These are phyloP conservation scores for Ageneiosus marmoratus DNA, from an alignment of 2,113 vertebrate species.

Conservation along the genomic window DNA sequence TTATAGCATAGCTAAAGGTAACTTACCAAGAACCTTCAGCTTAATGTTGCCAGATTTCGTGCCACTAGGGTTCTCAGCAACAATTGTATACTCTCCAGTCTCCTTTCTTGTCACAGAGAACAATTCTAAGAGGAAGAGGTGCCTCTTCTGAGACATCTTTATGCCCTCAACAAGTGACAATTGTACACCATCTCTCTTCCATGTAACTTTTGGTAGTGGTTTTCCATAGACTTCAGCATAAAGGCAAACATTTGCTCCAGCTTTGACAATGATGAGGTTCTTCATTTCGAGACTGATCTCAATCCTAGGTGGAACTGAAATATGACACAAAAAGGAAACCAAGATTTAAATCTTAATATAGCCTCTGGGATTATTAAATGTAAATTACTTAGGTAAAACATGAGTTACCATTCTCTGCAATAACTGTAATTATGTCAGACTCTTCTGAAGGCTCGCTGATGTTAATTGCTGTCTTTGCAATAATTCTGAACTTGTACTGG, in stretches of 20 bases:
- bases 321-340: slow-evolving; percentile 16
- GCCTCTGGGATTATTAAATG: background rate
- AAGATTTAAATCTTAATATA: slow-evolving; percentile 2
- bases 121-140: slow-evolving; percentile 85
- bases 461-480: slow-evolving; percentile 91
- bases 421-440: slow-evolving; percentile 88
- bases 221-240: slow-evolving; percentile 95
- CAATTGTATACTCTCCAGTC: slow-evolving; percentile 92
- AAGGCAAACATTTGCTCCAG: slow-evolving; percentile 87
- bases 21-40: slow-evolving; percentile 93
- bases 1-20: background rate
- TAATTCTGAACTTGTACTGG: slow-evolving; percentile 90
- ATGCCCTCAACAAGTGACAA: slow-evolving; percentile 86
- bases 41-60: slow-evolving; percentile 91
- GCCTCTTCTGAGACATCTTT: slow-evolving; percentile 86
- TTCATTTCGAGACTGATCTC: slow-evolving; percentile 92
- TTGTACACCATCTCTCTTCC: slow-evolving; percentile 83
- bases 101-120: slow-evolving; percentile 92
- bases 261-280: slow-evolving; percentile 89
- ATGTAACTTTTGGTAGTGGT: slow-evolving; percentile 87
- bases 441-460: slow-evolving; percentile 90
- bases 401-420: slow-evolving; percentile 87
- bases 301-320: slow-evolving; percentile 91
- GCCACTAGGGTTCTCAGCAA: slow-evolving; percentile 90
- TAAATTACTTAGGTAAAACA: background rate